Conservation (phyloP, 64 coral and sea anemone genomes). For the Pocillopora damicornis region DNA sequence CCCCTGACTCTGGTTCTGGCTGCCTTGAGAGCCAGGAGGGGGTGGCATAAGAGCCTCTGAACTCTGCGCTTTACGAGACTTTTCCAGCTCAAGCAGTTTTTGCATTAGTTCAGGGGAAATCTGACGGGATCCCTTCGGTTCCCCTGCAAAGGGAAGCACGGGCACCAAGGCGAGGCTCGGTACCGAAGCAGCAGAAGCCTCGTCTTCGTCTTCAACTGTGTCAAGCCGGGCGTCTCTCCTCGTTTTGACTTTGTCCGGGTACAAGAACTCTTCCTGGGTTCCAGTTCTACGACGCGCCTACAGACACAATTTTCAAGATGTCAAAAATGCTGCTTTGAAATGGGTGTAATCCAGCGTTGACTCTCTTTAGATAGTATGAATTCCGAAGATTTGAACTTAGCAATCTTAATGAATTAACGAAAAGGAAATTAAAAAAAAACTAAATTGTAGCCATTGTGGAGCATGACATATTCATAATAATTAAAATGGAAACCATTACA, state of each 20-base stretch:
- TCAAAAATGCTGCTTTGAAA: background rate
- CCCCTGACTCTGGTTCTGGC: slow-evolving; percentile 19
- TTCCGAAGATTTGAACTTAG: no score
- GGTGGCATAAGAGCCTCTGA: slow-evolving; percentile 45
- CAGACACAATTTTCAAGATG: background rate
- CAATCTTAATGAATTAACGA: no score
- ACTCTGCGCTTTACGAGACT: slow-evolving; percentile 75
- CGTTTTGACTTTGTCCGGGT: slow-evolving; percentile 71
- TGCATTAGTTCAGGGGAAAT: slow-evolving; percentile 97
- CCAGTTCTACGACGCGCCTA: slow-evolving; percentile 90
- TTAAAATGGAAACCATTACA: no score
- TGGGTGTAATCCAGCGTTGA: no score
- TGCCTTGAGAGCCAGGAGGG: slow-evolving; percentile 20
- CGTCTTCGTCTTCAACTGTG: slow-evolving; percentile 38
- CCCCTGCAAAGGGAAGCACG: background rate
- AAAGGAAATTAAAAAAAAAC: no score
- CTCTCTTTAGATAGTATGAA: background rate
- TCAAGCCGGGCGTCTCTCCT: slow-evolving; percentile 34
- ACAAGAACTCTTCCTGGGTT: slow-evolving; percentile 87
- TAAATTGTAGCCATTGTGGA: no score
- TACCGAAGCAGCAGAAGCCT: slow-evolving; percentile 19
- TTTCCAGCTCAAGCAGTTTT: slow-evolving; percentile 89
- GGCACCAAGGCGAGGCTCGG: slow-evolving; percentile 35
- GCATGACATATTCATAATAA: no score
- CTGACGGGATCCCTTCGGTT: slow-evolving; percentile 35